These are phyloP conservation scores for Darwinula stevensoni DNA, from an alignment of 2,888 invertebrate species.

Conservation along the genomic window DNA sequence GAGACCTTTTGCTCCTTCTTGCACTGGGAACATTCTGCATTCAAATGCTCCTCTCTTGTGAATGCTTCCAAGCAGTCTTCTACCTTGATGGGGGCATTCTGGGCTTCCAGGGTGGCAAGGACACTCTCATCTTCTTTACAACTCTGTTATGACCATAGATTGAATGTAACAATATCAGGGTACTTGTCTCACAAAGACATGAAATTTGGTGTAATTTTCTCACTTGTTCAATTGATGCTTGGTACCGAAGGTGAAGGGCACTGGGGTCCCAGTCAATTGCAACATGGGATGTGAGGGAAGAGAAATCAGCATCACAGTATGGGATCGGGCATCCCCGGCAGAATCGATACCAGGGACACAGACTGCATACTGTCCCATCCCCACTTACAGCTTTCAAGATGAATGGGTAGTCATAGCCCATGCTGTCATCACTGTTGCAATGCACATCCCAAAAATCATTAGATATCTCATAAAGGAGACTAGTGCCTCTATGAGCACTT, in stretches of 20 bases:
- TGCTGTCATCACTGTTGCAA: constrained; percentile 56
- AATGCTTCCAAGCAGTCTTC: constrained; percentile 58
- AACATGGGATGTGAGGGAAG: constrained; percentile 19
- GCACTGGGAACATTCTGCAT: constrained; percentile 48
- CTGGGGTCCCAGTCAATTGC: constrained; percentile 89
- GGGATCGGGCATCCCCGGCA: constrained; percentile 60
- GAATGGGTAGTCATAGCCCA: constrained; percentile 76
- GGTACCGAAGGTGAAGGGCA: constrained; percentile 63
- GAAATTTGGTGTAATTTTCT: no score
- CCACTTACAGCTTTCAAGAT: constrained; percentile 45
- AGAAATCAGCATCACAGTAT: constrained; percentile 21
- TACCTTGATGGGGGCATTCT: constrained; percentile 52
- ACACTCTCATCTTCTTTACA: constrained; percentile 46
- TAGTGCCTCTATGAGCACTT: no score
- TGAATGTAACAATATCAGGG: neutral
- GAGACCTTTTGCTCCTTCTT: constrained; percentile 51
- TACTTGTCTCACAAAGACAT: neutral
- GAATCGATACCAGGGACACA: constrained; percentile 47
- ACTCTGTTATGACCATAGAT: constrained; percentile 21
- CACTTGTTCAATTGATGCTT: constrained; percentile 40
- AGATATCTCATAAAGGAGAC: neutral
- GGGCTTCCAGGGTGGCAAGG: constrained; percentile 30
- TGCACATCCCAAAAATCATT: no score
- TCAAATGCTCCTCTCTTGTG: constrained; percentile 51
- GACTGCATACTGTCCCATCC: constrained; percentile 30